phyloP scores from a whole-genome alignment of 2,113 vertebrate genomes.

The Oncorhynchus tshawytscha region DNA sequence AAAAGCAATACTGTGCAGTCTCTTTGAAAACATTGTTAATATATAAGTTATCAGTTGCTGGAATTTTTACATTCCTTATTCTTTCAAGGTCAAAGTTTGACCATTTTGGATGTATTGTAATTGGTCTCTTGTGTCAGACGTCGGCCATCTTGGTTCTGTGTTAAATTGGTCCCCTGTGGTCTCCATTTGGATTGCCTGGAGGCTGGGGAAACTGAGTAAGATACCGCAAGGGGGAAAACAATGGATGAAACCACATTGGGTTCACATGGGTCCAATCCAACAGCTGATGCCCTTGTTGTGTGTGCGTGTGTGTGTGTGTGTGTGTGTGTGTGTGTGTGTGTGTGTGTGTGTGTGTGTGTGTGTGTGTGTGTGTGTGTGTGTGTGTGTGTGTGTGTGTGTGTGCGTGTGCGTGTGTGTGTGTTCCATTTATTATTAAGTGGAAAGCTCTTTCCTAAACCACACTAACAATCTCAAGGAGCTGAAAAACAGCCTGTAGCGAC shows the following conservation, averaged over 20 bases:
- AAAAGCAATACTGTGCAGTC: no score
- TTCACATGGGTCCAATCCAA: constrained; percentile 55
- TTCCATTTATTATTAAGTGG: neutral
- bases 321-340: neutral
- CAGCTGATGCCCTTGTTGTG: constrained; percentile 22
- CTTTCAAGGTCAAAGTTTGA: no score
- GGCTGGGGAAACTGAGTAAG: constrained; percentile 35
- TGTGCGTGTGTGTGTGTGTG: neutral
- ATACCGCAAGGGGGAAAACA: constrained; percentile 32
- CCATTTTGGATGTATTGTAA: no score
- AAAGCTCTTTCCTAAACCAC: constrained; percentile 9
- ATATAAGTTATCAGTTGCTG: no score
- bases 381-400: neutral
- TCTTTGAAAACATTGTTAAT: no score
- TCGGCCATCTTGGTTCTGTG: constrained; percentile 42
- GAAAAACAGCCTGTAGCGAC: neutral
- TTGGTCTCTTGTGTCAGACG: constrained; percentile 31
- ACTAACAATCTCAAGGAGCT: neutral
- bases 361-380: neutral
- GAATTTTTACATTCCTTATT: neutral
- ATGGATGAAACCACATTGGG: constrained; percentile 32
- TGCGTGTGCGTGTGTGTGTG: neutral
- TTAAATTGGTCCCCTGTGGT: constrained; percentile 67
- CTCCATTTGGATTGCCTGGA: constrained; percentile 51
- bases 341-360: neutral